A percentile compares a stretch with the other conserved stretches of the same genome.
Evolutionary conservation across 1,140 invertebrate species (phyloP).

Genomic region (Calliopsis andreniformis): DNA sequence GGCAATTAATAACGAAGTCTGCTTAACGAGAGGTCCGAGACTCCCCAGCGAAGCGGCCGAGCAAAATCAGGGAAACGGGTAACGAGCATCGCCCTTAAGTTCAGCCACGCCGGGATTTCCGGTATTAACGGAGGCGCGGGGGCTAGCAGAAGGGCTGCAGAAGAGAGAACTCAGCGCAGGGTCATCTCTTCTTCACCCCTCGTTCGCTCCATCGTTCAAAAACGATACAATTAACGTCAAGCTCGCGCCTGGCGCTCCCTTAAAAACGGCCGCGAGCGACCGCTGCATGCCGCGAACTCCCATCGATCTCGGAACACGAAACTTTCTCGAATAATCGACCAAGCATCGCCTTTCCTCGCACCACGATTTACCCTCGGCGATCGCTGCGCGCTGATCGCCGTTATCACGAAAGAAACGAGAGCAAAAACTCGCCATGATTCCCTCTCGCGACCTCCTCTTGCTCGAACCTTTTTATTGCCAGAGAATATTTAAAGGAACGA

Average conservation of each 20-base stretch:
- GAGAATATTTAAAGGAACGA: background rate
- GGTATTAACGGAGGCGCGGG: constrained; percentile 6
- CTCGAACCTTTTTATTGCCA: too few species aligned
- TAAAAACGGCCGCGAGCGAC: constrained; percentile 39
- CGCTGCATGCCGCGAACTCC: background rate
- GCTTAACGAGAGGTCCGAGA: constrained; percentile 48
- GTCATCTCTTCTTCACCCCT: background rate
- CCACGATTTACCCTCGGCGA: background rate
- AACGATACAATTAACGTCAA: constrained; percentile 52
- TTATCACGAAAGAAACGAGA: background rate
- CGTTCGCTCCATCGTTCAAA: constrained; percentile 31
- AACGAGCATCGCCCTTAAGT: constrained; percentile 47
- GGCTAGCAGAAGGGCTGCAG: too few species aligned
- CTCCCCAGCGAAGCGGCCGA: background rate
- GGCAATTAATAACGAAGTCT: constrained; percentile 49
- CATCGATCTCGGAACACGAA: constrained; percentile 6
- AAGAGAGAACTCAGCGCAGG: constrained; percentile 1
- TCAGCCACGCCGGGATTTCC: constrained; percentile 20
- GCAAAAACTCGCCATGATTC: too few species aligned
- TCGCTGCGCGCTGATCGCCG: background rate
- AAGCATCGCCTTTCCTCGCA: background rate
- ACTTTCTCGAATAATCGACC: constrained; percentile 26
- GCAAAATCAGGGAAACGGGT: constrained; percentile 45
- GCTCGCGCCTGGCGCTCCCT: constrained; percentile 15
- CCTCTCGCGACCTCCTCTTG: too few species aligned